Conservation (phyloP, 2,797 vertebrate species). For the Adrianichthys oophorus region DNA sequence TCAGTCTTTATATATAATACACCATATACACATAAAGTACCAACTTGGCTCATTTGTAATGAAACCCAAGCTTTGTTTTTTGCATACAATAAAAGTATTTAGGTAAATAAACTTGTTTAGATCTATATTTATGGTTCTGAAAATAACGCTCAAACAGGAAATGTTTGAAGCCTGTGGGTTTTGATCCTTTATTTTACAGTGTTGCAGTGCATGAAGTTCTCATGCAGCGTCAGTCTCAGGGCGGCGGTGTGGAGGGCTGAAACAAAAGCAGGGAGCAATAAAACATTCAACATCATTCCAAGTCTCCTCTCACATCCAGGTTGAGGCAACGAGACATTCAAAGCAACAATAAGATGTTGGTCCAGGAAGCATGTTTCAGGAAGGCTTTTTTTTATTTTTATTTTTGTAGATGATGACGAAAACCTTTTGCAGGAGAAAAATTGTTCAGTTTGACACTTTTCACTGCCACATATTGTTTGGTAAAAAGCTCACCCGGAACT, state of each 20-base stretch:
- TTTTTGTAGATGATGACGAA: constrained; percentile 33
- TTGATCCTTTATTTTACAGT: constrained; percentile 36
- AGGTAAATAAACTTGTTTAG: too few species aligned
- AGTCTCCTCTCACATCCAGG: constrained; percentile 50
- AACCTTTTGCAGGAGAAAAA: background rate
- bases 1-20: too few species aligned
- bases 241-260: constrained; percentile 42
- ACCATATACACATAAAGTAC: too few species aligned
- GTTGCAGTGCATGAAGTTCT: constrained; percentile 22
- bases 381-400: constrained; percentile 49
- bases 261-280: constrained; percentile 77
- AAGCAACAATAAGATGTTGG: constrained; percentile 64
- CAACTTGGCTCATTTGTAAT: too few species aligned
- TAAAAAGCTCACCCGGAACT: constrained; percentile 23
- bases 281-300: constrained; percentile 83
- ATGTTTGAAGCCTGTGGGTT: constrained; percentile 13
- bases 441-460: constrained; percentile 39
- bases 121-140: constrained; percentile 7
- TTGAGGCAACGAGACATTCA: constrained; percentile 77
- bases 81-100: too few species aligned
- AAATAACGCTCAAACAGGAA: constrained; percentile 42
- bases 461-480: constrained; percentile 47
- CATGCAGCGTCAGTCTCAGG: constrained; percentile 31
- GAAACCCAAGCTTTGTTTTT: too few species aligned
- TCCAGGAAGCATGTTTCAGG: constrained; percentile 72